Evolutionary conservation across 2,888 invertebrate species (phyloP), one percentile per base, ranked within the genome.

Genomic region (Pammene aurita): DNA sequence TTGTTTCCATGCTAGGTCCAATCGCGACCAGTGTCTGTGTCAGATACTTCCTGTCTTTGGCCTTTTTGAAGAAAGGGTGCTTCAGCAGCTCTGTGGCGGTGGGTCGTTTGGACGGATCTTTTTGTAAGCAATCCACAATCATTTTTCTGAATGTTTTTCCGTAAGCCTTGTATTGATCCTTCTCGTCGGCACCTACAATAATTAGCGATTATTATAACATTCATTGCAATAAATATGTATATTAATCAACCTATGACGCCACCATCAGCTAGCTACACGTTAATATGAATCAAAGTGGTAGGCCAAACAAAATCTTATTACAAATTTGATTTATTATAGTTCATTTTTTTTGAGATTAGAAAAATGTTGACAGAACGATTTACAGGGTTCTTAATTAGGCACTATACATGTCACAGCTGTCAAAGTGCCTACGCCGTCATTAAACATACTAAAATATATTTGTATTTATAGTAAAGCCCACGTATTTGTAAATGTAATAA

Each of bases 131-230:
- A 83, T 99, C 99, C 11, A 96, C 94, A 72, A 99, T 97, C 96
- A 99, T 97, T 93, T 98, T 98, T 64, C 98, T 94, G 92, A 99
- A 98, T 63, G 98, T 97, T 93, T 98, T 99, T 35, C 99, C 99
- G 82, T 99, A 99, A 0, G 96, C 96, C 93, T 99, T 99, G 86
- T 98, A 99, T 88, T 99, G 99, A 84, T 99, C 99, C 86, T 98
- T 98, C 78, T 98, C 98, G 77, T 98, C 98, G 0, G 98, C 97
- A 63, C 96, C 96, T 81, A 70, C 6, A 70, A 48, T 5, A 26
- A 26, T 5, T 11, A 11, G 14, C 14, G 14, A 38, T 16, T 48
- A 50, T 46, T 46, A 11, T 11, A 42, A 10, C 14, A 14, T 14
- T 14, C n/a, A 46, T 7, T 42, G 11, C 42, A 42, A 42, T 42